Conservation (phyloP, 2,113 vertebrate genomes). For the Macrotus californicus region DNA sequence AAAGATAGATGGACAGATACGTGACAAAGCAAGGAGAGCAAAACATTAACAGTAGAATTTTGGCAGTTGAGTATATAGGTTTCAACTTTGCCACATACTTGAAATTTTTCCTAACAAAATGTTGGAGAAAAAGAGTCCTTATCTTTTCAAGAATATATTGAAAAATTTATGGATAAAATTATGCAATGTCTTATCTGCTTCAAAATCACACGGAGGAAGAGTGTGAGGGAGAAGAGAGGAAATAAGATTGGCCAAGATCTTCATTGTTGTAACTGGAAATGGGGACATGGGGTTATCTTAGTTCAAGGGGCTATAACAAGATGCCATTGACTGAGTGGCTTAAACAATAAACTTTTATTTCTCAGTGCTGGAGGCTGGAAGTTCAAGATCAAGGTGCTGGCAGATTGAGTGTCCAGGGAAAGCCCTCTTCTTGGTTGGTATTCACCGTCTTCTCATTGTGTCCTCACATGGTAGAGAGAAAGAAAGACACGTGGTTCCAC, state of each 20-base stretch:
- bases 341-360: background rate
- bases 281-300: background rate
- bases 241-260: background rate
- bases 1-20: background rate
- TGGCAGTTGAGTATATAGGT: background rate
- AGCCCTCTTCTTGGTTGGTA: background rate
- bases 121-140: background rate
- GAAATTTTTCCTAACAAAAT: constrained; percentile 39
- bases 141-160: background rate
- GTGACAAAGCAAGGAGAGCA: background rate
- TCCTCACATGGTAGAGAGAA: background rate
- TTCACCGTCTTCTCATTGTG: background rate
- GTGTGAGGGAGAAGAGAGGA: background rate
- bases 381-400: background rate
- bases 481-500: background rate
- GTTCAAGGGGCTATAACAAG: background rate
- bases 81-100: background rate
- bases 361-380: background rate
- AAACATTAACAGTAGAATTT: background rate
- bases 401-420: background rate
- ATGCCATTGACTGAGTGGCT: background rate
- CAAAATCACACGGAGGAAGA: background rate
- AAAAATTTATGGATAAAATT: constrained; percentile 21
- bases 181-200: background rate
- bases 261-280: background rate